These are phyloP conservation scores for Tursiops truncatus DNA, from an alignment of 2,113 vertebrate genomes.

Conservation along the genomic window DNA sequence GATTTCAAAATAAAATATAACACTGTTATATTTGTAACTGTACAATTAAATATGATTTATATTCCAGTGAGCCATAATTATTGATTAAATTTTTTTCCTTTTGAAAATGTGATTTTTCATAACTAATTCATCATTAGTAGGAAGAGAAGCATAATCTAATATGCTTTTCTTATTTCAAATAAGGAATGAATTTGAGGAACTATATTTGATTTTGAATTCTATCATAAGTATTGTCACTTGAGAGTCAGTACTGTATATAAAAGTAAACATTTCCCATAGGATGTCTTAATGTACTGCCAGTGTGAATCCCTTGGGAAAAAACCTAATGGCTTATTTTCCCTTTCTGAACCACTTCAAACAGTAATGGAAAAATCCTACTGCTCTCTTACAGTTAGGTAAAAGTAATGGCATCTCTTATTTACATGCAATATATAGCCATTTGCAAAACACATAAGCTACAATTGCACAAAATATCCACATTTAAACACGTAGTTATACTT, in stretches of 20 bases:
- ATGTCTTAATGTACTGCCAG: not conserved
- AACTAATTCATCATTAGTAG: not conserved
- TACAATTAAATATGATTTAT: not conserved
- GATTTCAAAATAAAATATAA: not conserved
- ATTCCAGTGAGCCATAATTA: not conserved
- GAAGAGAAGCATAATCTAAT: not conserved
- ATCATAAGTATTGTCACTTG: not conserved
- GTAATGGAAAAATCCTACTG: not conserved
- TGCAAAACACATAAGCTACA: not conserved
- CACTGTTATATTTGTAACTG: not conserved
- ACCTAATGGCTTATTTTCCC: not conserved
- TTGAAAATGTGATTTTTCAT: slow-evolving; percentile 29
- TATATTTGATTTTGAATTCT: not conserved
- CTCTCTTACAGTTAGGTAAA: not conserved
- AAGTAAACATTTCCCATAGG: not conserved
- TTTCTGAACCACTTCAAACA: not conserved
- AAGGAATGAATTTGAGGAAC: not conserved
- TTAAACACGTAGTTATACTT: not conserved
- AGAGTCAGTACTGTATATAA: not conserved
- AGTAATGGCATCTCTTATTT: not conserved
- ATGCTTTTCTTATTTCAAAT: not conserved
- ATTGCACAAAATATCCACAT: not conserved
- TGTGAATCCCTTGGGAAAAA: not conserved
- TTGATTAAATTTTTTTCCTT: slow-evolving; percentile 12
- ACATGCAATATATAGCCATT: not conserved